These are phyloP conservation scores for Onychomys torridus DNA, from an alignment of 2,797 vertebrate species.

Conservation along the genomic window DNA sequence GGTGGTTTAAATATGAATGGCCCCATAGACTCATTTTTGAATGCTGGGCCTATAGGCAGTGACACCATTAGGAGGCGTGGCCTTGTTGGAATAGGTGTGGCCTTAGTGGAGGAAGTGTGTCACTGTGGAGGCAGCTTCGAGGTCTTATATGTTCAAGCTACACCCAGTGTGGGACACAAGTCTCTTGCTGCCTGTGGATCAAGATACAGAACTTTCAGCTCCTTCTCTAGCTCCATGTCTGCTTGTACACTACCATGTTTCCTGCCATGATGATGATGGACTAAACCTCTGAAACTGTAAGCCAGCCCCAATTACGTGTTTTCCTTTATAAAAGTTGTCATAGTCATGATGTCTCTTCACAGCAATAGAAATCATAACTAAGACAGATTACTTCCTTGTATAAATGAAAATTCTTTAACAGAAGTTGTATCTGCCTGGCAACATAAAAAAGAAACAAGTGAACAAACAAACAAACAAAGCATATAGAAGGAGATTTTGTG, in stretches of 20 bases:
- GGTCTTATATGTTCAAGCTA: background rate
- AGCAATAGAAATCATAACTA: background rate
- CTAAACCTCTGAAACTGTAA: background rate
- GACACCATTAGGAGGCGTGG: background rate
- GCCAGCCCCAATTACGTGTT: background rate
- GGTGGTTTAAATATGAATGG: background rate
- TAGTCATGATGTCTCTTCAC: background rate
- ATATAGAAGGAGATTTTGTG: background rate
- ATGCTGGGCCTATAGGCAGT: background rate
- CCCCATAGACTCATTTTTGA: background rate
- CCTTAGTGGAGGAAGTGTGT: background rate
- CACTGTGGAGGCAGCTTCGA: background rate
- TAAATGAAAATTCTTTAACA: background rate
- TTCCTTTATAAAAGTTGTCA: background rate
- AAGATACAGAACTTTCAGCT: background rate
- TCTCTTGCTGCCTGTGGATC: background rate
- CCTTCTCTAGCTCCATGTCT: background rate
- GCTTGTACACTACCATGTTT: background rate
- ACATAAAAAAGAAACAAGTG: background rate
- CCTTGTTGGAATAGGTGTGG: background rate
- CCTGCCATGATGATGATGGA: background rate
- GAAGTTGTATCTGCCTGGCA: background rate
- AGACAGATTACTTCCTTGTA: background rate
- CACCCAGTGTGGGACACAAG: background rate
- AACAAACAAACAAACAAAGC: too few relatives aligned